phyloP scores from a whole-genome alignment of 1,140 invertebrate genomes.

The Formica selysi region DNA sequence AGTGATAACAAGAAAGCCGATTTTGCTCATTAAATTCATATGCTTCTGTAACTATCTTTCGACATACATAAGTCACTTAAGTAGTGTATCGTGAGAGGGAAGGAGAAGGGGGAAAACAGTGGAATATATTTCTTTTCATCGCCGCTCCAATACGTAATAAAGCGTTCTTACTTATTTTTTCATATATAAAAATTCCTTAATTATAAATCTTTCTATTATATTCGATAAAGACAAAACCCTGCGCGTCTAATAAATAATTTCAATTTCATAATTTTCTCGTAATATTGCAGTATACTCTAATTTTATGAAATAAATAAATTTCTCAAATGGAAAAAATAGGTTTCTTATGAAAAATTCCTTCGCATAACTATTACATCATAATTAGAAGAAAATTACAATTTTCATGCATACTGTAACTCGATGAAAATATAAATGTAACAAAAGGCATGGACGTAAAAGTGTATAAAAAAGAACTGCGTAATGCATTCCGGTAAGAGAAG shows the following conservation, averaged over 20 bases:
- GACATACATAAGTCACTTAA: conserved; percentile 33
- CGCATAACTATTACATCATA: background rate
- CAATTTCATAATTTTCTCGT: conserved; percentile 9
- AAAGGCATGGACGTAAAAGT: background rate
- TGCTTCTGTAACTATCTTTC: conserved; percentile 36
- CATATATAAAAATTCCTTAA: background rate
- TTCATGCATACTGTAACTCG: background rate
- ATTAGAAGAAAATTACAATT: background rate
- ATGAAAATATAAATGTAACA: conserved; percentile 31
- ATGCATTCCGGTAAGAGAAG: background rate
- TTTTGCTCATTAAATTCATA: conserved; percentile 57
- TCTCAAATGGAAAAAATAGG: background rate
- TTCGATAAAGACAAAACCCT: background rate
- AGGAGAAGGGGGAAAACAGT: background rate
- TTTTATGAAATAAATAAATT: background rate
- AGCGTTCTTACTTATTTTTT: background rate
- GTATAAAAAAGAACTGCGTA: background rate
- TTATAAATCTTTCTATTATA: background rate
- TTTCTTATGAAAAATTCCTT: background rate
- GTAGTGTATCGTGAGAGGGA: background rate
- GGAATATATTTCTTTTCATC: background rate
- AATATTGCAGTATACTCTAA: background rate
- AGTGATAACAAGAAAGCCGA: conserved; percentile 37
- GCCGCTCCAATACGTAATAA: background rate
- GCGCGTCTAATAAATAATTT: background rate